Evolutionary conservation across 1,140 invertebrate species (phyloP).

Genomic region (Drosophila elegans): DNA sequence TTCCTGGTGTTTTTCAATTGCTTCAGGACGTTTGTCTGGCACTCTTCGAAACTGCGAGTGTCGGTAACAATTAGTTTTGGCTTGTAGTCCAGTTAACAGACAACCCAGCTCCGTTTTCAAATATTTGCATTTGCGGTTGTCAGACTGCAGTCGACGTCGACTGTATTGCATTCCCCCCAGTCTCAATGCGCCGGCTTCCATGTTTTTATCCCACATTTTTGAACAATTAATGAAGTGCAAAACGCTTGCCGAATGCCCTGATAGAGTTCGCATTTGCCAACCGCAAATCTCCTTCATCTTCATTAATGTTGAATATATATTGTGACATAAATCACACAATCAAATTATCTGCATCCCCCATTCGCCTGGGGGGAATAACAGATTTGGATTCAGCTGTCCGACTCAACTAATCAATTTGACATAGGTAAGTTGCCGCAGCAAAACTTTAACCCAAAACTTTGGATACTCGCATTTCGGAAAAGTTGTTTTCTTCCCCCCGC

Average conservation of each 20-base stretch:
- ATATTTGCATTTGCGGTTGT: slow-evolving; percentile 71
- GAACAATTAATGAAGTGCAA: slow-evolving; percentile 63
- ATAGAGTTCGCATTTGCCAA: slow-evolving; percentile 28
- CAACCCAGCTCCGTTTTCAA: slow-evolving; percentile 33
- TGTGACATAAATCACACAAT: slow-evolving; percentile 72
- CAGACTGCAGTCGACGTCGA: slow-evolving; percentile 2
- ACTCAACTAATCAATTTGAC: slow-evolving; percentile 76
- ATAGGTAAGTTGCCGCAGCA: slow-evolving; percentile 51
- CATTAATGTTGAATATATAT: slow-evolving; percentile 54
- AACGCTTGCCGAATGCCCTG: slow-evolving; percentile 42
- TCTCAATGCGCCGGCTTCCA: background rate
- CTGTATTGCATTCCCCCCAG: background rate
- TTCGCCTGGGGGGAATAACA: slow-evolving; percentile 1
- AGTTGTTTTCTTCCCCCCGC: slow-evolving; percentile 20
- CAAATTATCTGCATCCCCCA: slow-evolving; percentile 51
- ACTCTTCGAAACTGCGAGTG: slow-evolving; percentile 55
- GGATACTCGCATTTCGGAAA: slow-evolving; percentile 44
- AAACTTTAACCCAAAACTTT: slow-evolving; percentile 65
- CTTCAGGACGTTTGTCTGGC: slow-evolving; percentile 66
- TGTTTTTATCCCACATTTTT: slow-evolving; percentile 11
- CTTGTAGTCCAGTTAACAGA: slow-evolving; percentile 61
- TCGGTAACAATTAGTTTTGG: slow-evolving; percentile 80
- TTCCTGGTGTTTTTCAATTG: slow-evolving; percentile 49
- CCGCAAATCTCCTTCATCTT: slow-evolving; percentile 34
- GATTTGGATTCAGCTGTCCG: slow-evolving; percentile 49